These are phyloP conservation scores for Pipistrellus pipistrellus DNA, from an alignment of 2,797 vertebrate genomes.

Conservation along the genomic window DNA sequence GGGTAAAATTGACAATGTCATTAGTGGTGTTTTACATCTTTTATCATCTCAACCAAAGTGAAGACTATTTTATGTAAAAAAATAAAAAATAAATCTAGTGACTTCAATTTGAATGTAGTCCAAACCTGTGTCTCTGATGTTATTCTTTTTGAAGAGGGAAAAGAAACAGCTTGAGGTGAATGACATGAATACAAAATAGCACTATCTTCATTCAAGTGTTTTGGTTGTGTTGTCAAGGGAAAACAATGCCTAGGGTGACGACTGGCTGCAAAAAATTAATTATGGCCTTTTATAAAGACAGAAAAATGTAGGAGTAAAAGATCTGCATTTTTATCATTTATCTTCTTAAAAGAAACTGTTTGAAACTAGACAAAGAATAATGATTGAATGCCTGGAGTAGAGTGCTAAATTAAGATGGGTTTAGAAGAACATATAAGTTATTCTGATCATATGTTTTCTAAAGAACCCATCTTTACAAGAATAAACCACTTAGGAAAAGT, in stretches of 20 bases:
- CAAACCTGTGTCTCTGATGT: not conserved
- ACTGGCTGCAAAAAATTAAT: not conserved
- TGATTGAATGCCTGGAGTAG: not conserved
- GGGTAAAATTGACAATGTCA: not conserved
- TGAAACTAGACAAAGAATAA: conserved; percentile 1
- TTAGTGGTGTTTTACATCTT: not conserved
- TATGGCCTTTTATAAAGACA: not conserved
- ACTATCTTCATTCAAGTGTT: not conserved
- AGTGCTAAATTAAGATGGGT: not conserved
- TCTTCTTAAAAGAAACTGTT: not conserved
- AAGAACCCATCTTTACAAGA: not conserved
- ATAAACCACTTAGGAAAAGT: not conserved
- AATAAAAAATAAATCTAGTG: not conserved
- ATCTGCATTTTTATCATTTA: not conserved
- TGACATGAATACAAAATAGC: not conserved
- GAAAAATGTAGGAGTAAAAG: not conserved
- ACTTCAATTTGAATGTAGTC: not conserved
- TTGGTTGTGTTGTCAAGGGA: not conserved
- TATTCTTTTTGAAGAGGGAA: not conserved
- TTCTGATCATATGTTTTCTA: not conserved
- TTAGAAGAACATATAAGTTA: not conserved
- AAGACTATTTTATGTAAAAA: not conserved
- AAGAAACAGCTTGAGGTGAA: conserved; percentile 24
- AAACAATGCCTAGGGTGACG: not conserved
- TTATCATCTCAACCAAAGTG: not conserved